phyloP scores from a whole-genome alignment of 2,888 invertebrate genomes.

The Trissolcus japonicus region DNA sequence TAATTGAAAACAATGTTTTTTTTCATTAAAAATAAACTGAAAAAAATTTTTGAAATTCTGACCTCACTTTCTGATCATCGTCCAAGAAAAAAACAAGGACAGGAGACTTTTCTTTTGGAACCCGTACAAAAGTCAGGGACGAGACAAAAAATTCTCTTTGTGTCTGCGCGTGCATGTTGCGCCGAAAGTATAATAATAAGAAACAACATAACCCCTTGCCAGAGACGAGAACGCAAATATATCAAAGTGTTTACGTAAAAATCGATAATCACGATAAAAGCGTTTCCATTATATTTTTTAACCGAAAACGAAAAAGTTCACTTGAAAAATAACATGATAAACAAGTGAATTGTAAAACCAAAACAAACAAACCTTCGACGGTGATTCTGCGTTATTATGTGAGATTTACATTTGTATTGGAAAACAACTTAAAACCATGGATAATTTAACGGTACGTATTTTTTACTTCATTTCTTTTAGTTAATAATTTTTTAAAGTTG shows the following conservation, averaged over 20 bases:
- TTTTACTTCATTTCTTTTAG: background rate
- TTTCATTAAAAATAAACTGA: no score
- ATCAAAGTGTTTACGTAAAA: constrained; percentile 4
- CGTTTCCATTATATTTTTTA: background rate
- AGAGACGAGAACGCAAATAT: background rate
- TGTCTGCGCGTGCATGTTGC: no score
- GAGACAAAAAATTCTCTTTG: no score
- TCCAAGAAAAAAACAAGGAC: no score
- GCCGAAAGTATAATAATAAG: background rate
- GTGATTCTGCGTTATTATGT: constrained; percentile 26
- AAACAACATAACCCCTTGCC: constrained; percentile 2
- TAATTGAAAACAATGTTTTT: no score
- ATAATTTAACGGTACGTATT: constrained; percentile 58
- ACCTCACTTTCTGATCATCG: no score
- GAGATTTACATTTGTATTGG: constrained; percentile 15
- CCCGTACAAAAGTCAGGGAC: no score
- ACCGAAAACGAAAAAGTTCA: background rate
- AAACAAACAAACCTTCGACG: background rate
- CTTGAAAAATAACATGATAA: background rate
- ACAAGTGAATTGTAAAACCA: background rate
- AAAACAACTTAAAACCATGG: constrained; percentile 44
- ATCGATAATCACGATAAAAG: constrained; percentile 4
- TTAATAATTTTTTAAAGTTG: background rate
- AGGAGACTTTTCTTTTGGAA: no score
- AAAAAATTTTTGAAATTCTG: no score